phyloP scores from a whole-genome alignment of 2,797 vertebrate genomes.

The Anas capensis region DNA sequence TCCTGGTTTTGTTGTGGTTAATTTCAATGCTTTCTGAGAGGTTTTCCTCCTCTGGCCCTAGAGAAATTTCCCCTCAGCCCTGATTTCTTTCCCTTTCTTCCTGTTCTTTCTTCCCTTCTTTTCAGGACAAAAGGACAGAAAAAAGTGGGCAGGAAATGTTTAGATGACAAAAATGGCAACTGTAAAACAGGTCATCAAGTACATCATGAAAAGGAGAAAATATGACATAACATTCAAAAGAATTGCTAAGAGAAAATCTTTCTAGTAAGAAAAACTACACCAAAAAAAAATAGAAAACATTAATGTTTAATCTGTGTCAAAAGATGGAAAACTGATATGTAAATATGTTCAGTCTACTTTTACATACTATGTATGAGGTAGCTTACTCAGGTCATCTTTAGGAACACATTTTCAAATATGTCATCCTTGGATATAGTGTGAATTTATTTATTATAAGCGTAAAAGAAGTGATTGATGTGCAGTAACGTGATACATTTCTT shows the following conservation, averaged over 20 bases:
- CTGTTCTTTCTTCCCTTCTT: too few species aligned
- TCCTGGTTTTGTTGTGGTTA: background rate
- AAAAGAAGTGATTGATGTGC: background rate
- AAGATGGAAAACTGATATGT: background rate
- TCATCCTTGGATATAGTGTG: background rate
- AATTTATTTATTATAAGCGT: background rate
- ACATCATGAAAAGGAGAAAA: background rate
- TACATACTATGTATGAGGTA: background rate
- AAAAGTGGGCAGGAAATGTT: background rate
- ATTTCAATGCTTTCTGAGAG: fast-evolving
- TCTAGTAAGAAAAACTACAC: background rate
- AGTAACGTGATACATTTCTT: background rate
- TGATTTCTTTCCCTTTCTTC: too few species aligned
- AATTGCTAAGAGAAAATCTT: background rate
- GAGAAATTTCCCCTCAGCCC: background rate
- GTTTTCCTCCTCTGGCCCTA: background rate
- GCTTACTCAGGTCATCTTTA: background rate
- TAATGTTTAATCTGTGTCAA: background rate
- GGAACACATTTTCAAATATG: background rate
- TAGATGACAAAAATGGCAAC: background rate
- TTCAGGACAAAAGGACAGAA: background rate
- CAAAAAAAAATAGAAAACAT: background rate
- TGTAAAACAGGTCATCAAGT: background rate
- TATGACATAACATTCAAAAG: background rate
- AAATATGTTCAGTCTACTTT: background rate